Base-by-base conservation (phyloP, 2,888 invertebrate genomes). In the Drosophila testacea region DNA sequence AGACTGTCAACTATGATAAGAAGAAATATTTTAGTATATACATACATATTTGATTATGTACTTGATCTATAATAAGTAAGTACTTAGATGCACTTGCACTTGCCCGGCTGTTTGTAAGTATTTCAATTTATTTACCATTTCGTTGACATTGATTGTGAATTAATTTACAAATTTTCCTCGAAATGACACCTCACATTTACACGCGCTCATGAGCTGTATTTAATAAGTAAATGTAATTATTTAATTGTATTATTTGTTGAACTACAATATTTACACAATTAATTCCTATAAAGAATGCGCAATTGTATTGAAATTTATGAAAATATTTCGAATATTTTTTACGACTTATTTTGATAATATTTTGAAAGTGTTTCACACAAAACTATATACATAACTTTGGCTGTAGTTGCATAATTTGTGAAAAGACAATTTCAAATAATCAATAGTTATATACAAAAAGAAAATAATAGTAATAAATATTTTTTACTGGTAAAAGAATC, bases 101-200 rank as follows among this genome's bases (percentile, higher is more conserved):
- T 47, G 47, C 13, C 30, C 30, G 30, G 10, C 42, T 64, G 41
- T 30, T 42, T 30, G 42, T 42, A 48, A 39, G 27, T 48, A 16
- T 56, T 48, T 9, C 32, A 47, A 41, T 74, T 66, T 69, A 59
- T 70, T 72, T 67, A 59, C 63, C 62, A 51, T 60, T 68, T 50
- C 32, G 55, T 51, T 73, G 77, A 67, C 62, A 57, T 63, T 75
- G 66, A 54, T 88, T 85, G 73, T 85, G 73, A 82, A 83, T 85
- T 72, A 60, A 74, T 77, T 85, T 80, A 80, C 88, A 82, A 72
- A 88, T 76, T 69, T 81, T 27, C 41, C 59, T 67, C 47, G 59
- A 32, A 66, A 57, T 76, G 60, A 72, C 86, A 70, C 71, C 67
- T 83, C 48, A 51, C 88, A 88, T 83, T 77, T 83, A 88, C 83